phyloP scores from a whole-genome alignment of 2,888 invertebrate genomes.

The Hirudinaria manillensis region DNA sequence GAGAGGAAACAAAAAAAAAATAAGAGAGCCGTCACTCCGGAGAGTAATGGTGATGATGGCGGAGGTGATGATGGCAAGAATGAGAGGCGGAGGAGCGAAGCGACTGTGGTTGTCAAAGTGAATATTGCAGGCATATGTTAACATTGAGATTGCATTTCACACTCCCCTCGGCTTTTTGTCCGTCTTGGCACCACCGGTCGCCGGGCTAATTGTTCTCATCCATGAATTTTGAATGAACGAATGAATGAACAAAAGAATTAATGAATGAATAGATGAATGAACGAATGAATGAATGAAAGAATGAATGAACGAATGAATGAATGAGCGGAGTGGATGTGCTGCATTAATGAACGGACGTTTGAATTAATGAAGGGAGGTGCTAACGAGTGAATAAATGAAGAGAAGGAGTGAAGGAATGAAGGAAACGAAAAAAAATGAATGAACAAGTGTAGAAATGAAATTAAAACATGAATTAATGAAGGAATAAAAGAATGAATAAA shows the following conservation, averaged over 20 bases:
- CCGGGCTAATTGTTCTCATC: not conserved
- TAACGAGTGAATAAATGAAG: not conserved
- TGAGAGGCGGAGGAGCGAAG: constrained; percentile 2
- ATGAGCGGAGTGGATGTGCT: not conserved
- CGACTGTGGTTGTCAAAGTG: constrained; percentile 12
- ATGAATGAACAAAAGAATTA: not conserved
- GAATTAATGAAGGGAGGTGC: not conserved
- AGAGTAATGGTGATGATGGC: constrained; percentile 19
- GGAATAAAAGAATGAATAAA: too few relatives aligned
- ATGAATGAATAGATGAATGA: not conserved
- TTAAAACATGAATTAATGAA: not conserved
- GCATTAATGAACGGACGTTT: not conserved
- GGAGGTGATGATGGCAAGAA: constrained; percentile 7
- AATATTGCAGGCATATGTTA: constrained; percentile 11
- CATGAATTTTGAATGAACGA: constrained; percentile 16
- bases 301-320: not conserved
- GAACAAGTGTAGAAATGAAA: not conserved
- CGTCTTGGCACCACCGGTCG: not conserved
- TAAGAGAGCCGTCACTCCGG: not conserved
- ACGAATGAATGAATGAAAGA: not conserved
- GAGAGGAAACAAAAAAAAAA: not conserved
- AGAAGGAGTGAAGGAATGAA: not conserved
- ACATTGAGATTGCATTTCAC: constrained; percentile 12
- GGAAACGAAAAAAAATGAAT: not conserved
- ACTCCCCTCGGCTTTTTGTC: not conserved